Base-by-base conservation (phyloP, 2,113 vertebrate species). In the Sialia sialis region DNA sequence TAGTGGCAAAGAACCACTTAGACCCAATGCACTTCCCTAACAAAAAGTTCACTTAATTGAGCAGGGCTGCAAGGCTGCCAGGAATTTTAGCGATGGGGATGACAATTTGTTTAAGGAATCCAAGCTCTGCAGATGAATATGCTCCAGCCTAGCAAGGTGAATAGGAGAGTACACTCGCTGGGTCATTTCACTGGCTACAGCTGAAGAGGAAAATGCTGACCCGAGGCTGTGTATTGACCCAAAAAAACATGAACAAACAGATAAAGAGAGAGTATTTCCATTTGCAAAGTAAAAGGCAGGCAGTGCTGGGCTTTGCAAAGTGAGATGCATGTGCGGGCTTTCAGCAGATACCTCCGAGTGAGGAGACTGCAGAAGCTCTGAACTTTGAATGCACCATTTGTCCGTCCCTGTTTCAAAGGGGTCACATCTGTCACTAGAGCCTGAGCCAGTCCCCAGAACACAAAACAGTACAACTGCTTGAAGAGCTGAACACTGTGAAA, bases 401-500 rank as follows among this genome's bases (percentile, higher is more conserved):
- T 94, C 80, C 55, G 67, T n/a, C 55, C 82, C 81, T 49, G 78
- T 87, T 80, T 90, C 87, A 88, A 91, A 96, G 80, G 87, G 90
- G 87, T 95, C 92, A 95, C 93, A 89, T 92, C 93, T 95, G 95
- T 96, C 95, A 95, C 91, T 93, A 77, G 95, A 88, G 87, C 94
- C 93, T 69, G 95, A 95, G 90, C 95, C 87, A 94, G 89, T 94
- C 91, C 94, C 68, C 93, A 92, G 95, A 95, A 94, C 95, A 97
- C 95, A 96, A 95, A 95, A 96, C 94, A 94, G 94, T 94, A 96
- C 93, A 94, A 93, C 94, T 92, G 94, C 89, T 96, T 93, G 52
- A 95, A 93, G 94, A 96, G 94, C 90, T 97, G 93, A 97, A 97
- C 96, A 97, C 94, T 95, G 94, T 84, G 93, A 97, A 97, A 96